Percentiles rank a stretch among this genome's conserved stretches.
Evolutionary conservation across 2,113 vertebrate genomes (phyloP).

Genomic region (Macrotus californicus): DNA sequence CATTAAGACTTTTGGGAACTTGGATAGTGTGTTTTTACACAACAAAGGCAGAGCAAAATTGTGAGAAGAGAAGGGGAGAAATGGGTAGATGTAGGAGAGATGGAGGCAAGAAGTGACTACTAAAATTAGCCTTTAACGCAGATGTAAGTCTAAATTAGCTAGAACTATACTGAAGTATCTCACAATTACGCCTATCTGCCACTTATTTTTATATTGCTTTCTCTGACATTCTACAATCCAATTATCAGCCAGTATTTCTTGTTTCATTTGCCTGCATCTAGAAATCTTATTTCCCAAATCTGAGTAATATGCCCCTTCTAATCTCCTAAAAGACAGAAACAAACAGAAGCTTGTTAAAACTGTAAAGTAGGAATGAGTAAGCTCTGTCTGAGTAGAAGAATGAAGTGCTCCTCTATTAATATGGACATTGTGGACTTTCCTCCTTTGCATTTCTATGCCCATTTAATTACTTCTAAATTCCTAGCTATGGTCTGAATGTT

Average conservation of each 20-base stretch:
- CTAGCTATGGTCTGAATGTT: not conserved
- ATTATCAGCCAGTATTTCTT: not conserved
- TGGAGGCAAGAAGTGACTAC: not conserved
- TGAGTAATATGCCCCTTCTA: not conserved
- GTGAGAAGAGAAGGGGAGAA: not conserved
- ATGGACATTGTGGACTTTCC: not conserved
- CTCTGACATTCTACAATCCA: not conserved
- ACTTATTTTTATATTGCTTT: not conserved
- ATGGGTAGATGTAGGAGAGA: not conserved
- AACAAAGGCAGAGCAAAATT: not conserved
- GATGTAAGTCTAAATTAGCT: not conserved
- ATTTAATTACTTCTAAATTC: constrained; percentile 2
- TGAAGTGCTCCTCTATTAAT: not conserved
- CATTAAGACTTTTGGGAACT: not conserved
- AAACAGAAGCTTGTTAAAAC: not conserved
- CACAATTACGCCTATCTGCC: not conserved
- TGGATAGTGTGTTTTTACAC: not conserved
- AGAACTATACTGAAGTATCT: not conserved
- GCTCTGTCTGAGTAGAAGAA: not conserved
- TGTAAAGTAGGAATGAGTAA: not conserved
- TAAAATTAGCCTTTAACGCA: not conserved
- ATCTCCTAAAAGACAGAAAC: not conserved
- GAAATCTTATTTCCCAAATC: not conserved
- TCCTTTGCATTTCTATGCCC: not conserved
- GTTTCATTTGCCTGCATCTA: not conserved